Conservation (phyloP, 1,140 invertebrate species). For the Dinoponera quadriceps region DNA sequence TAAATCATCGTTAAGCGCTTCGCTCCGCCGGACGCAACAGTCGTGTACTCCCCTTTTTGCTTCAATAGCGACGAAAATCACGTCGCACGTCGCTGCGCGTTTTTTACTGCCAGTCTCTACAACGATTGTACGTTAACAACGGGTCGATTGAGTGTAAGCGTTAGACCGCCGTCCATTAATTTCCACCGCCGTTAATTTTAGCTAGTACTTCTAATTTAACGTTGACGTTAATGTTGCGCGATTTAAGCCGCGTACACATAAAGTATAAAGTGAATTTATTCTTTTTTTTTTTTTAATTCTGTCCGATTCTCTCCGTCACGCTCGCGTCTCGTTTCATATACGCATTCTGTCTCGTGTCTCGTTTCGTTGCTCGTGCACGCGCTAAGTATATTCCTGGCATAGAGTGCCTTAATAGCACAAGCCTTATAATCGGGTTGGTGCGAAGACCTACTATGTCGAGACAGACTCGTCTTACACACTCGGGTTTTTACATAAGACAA, state of each 20-base stretch:
- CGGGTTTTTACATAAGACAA: constrained; percentile 56
- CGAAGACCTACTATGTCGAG: constrained; percentile 67
- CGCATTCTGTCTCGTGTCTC: constrained; percentile 53
- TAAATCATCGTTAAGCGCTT: no score
- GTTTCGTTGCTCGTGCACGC: constrained; percentile 65
- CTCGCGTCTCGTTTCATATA: constrained; percentile 28
- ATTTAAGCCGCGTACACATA: background rate
- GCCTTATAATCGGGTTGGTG: constrained; percentile 18
- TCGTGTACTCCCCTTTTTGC: no score
- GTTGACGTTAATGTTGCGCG: constrained; percentile 12
- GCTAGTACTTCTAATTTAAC: constrained; percentile 74
- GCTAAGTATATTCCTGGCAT: constrained; percentile 73
- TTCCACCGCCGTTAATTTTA: constrained; percentile 84
- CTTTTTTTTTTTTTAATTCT: constrained; percentile 64
- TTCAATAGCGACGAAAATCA: background rate
- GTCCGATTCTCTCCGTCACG: background rate
- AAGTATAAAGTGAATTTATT: no score
- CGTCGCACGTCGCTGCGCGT: background rate
- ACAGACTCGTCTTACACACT: constrained; percentile 36
- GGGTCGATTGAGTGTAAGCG: constrained; percentile 66
- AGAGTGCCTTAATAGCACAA: constrained; percentile 73
- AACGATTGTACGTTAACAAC: constrained; percentile 30
- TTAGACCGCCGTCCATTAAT: constrained; percentile 83
- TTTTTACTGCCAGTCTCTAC: constrained; percentile 54
- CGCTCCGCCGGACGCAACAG: no score